Evolutionary conservation across 2,888 invertebrate genomes (phyloP), one percentile per base, ranked within the genome.

Genomic region (Acrobasis consociella): DNA sequence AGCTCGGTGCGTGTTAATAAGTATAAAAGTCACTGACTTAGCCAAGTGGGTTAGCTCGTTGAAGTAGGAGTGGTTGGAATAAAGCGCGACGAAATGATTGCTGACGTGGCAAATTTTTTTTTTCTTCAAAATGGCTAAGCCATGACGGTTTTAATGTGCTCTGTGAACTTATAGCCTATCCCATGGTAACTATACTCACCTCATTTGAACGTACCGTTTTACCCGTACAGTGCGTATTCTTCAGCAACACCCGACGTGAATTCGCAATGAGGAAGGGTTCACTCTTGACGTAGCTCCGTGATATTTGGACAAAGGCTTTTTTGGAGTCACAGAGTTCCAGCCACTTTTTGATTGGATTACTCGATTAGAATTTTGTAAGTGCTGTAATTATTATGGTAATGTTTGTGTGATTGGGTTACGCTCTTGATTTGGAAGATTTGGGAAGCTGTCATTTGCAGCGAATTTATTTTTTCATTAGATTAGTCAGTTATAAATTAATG

Each of bases 261-360:
- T 89, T 79, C 75, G 73, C 85, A 86, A 89, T 86, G 87, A 86
- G 85, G 81, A 82, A 83, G 82, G 87, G 85, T 84, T 82, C 77
- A 77, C 78, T 71, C 75, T 86, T 75, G 80, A 53, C 62, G 55
- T 55, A 62, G 62, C 80, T 86, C 77, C 82, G 80, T 75, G 73
- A 77, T 88, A 83, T 89, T 91, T 90, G 86, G 85, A 87, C 86
- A 87, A 89, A 83, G 86, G 88, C 84, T 87, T 91, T 89, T 87
- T 87, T 80, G 78, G 75, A 73, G 73, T 80, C 75, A 77, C 74
- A 74, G 74, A 66, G 77, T 74, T 72, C 66, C 68, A 72, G 65
- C 66, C 67, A 77, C 71, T 71, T 74, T 68, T 79, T 85, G 83
- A 84, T 85, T 83, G 83, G 81, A 88, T 89, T 86, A 85, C 81